phyloP scores from a whole-genome alignment of 2,113 vertebrate species.

The Addax nasomaculatus region DNA sequence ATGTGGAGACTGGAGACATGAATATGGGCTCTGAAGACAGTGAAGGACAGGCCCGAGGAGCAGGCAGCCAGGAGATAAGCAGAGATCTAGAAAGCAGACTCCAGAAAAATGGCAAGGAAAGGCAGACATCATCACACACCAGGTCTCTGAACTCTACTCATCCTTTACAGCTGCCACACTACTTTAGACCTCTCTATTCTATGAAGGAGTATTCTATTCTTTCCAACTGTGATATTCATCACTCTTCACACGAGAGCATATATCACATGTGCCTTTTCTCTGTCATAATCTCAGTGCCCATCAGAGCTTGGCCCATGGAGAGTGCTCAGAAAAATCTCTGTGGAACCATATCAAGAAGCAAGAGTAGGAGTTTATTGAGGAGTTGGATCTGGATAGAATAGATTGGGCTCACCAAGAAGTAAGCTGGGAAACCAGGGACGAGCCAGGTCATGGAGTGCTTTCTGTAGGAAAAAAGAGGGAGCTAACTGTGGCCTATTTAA shows the following conservation, averaged over 20 bases:
- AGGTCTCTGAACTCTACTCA: not conserved
- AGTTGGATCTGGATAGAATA: not conserved
- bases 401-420: not conserved
- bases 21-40: not conserved
- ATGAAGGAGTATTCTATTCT: not conserved
- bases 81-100: not conserved
- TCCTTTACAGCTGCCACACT: not conserved
- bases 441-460: not conserved
- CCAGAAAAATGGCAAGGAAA: not conserved
- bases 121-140: not conserved
- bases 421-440: not conserved
- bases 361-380: not conserved
- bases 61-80: not conserved
- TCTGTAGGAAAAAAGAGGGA: not conserved
- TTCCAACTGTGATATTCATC: not conserved
- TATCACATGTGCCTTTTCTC: not conserved
- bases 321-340: not conserved
- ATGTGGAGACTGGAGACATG: not conserved
- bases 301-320: not conserved
- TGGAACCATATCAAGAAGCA: not conserved
- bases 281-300: not conserved
- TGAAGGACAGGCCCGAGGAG: not conserved
- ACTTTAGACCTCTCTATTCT: not conserved
- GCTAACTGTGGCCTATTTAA: not conserved
- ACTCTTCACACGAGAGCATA: not conserved